A percentile compares a stretch with the other conserved stretches of the same genome.
phyloP scores from a whole-genome alignment of 2,888 invertebrate genomes.

The Chouioia cunea region DNA sequence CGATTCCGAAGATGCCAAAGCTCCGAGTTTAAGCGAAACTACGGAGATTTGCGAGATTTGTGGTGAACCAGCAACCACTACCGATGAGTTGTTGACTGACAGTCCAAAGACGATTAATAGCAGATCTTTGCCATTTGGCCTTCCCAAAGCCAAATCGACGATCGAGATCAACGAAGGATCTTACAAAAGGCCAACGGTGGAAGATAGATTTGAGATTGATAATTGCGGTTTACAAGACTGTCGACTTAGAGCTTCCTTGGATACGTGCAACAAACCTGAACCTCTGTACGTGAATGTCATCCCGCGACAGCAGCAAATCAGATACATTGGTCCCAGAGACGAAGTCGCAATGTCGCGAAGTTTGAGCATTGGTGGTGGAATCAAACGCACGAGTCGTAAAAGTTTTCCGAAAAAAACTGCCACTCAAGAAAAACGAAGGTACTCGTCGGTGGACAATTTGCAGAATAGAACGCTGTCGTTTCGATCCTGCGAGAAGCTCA shows the following conservation, averaged over 20 bases:
- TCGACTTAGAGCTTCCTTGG: constrained; percentile 26
- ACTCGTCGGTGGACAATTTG: constrained; percentile 65
- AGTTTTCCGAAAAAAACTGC: constrained; percentile 58
- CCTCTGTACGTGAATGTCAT: constrained; percentile 41
- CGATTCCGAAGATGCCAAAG: constrained; percentile 53
- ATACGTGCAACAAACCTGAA: constrained; percentile 39
- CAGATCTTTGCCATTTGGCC: constrained; percentile 49
- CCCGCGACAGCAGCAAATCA: constrained; percentile 24
- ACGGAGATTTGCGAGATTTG: constrained; percentile 65
- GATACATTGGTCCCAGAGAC: constrained; percentile 42
- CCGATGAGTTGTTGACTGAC: constrained; percentile 17
- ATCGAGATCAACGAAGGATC: constrained; percentile 44
- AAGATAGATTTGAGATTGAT: constrained; percentile 60
- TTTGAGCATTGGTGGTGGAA: constrained; percentile 16
- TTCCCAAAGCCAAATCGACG: constrained; percentile 52
- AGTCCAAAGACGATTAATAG: constrained; percentile 22
- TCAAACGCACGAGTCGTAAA: constrained; percentile 57
- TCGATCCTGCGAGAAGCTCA: constrained; percentile 54
- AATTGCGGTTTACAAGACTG: constrained; percentile 58
- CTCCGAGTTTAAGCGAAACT: constrained; percentile 47
- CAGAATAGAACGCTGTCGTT: constrained; percentile 53
- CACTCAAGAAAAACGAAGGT: constrained; percentile 59
- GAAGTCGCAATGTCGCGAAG: constrained; percentile 46
- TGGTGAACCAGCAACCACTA: constrained; percentile 54
- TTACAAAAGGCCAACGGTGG: constrained; percentile 44